Base-by-base conservation (phyloP, 2,113 vertebrate genomes). In the Calcarius ornatus region DNA sequence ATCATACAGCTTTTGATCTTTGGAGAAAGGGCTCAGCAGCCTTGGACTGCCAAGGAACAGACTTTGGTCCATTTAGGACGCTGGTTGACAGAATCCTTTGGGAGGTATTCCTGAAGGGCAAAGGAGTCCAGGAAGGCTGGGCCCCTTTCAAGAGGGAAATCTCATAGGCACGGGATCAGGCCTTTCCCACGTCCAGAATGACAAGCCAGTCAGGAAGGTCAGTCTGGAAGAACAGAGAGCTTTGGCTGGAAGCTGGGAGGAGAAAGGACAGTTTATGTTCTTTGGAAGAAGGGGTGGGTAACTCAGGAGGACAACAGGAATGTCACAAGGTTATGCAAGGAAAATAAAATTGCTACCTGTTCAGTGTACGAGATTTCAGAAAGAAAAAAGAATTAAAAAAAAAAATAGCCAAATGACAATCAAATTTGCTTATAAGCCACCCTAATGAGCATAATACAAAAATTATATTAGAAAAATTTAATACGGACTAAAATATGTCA, bases 281-380 rank as follows among this genome's bases (percentile, higher is more conserved):
- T 75, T 65, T 57, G 42, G 24, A 75, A 75, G 24, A 48, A 23
- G 20, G 35, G 16, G 8, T 0, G 0, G 15, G 24, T 15, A 56
- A 20, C 15, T 30, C 30, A 65, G 20, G 42, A 57, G 11, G 12
- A 40, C 12, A 11, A 16, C 16, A 57, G 40, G 20, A 48, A 31
- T 16, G 5, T 57, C 30, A 35, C 3, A 1, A 30, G 20, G 15
- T 75, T 66, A 35, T 40, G 6, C 24, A 75, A 35, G 22, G 35
- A 48, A 38, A 27, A 63, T 15, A 71, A 53, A 10, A 57, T 5
- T 0, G 0, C 15, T 42, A 33, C 30, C 8, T 45, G 22, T 28
- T 61, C 31, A 81, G n/a, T n/a, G n/a, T n/a, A n/a, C n/a, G n/a
- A n/a, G n/a, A n/a, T n/a, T n/a, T n/a, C n/a, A n/a, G n/a, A n/a